Base-by-base conservation (phyloP, 2,888 invertebrate species). In the Drosophila borealis region DNA sequence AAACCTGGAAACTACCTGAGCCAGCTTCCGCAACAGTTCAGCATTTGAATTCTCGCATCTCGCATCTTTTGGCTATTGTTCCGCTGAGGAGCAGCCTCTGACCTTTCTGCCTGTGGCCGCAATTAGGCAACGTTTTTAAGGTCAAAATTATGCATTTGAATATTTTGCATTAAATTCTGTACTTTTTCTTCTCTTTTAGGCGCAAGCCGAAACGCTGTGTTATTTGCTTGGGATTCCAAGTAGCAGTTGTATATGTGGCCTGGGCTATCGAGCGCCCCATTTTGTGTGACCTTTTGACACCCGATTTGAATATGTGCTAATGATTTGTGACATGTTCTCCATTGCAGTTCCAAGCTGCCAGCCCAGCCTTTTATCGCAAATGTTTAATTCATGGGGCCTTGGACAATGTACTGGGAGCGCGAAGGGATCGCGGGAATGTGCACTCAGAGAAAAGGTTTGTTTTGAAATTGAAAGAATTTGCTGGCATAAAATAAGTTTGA, bases 281-380 rank as follows among this genome's bases (percentile, higher is more conserved):
- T 57, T 39, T 11, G 33, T 29, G 19, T 73, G 72, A 80, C 80
- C 78, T 68, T 29, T 49, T 59, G 53, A 45, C 61, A 61, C 50
- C 63, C 73, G 74, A 88, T 87, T 86, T 86, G 85, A 86, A 86
- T 88, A 85, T 74, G 85, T 86, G 88, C 85, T 85, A 88, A 86
- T 86, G 85, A 85, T 81, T 81, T 77, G 86, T 79, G 85, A 86
- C 88, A 85, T 79, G 80, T 69, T 72, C 62, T 39, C 39, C 57
- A 57, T 62, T 64, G 64, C 64, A 45, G 45, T 55, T 55, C 45
- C 55, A 25, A 45, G 36, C 57, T 37, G 50, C 17, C 70, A 65
- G 70, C 64, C 80, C 70, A 65, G 70, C 64, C 80, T 77, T 74
- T 86, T 79, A 77, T 74, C 73, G 83, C 81, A 74, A 72, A 83